Conservation (phyloP, 2,113 vertebrate species). For the Hippocampus abdominalis region DNA sequence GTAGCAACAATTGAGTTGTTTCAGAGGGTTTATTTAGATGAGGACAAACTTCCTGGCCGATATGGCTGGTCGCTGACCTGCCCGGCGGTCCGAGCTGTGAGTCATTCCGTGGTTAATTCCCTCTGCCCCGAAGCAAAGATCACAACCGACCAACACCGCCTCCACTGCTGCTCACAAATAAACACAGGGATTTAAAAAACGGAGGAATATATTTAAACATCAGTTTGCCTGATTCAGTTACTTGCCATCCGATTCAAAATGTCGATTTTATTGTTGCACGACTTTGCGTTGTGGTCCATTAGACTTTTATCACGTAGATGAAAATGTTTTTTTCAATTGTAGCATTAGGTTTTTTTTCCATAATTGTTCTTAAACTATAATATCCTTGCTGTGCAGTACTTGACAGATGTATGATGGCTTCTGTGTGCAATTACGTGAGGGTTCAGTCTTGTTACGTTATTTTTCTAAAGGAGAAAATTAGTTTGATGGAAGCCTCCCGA, state of each 20-base stretch:
- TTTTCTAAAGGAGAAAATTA: no score
- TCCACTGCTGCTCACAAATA: conserved; percentile 7
- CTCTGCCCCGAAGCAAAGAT: conserved; percentile 12
- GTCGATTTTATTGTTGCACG: neutral
- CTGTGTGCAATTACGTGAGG: no score
- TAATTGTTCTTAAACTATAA: no score
- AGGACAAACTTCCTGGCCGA: conserved; percentile 38
- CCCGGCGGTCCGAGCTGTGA: conserved; percentile 45
- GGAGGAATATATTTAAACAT: neutral
- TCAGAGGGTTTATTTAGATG: conserved; percentile 6
- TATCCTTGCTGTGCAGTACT: no score
- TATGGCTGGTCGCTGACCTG: conserved; percentile 51
- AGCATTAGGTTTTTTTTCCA: no score
- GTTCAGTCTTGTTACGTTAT: no score
- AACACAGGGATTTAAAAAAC: neutral
- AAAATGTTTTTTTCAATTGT: no score
- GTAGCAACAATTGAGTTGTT: conserved; percentile 33
- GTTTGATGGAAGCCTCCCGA: no score
- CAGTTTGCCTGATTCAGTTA: neutral
- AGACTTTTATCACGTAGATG: no score
- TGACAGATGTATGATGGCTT: no score
- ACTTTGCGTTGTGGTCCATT: neutral
- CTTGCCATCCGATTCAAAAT: neutral
- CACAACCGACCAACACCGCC: conserved; percentile 1
- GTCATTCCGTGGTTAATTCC: conserved; percentile 42